Base-by-base conservation (phyloP, 2,797 vertebrate genomes). In the Manis crassicaudata region DNA sequence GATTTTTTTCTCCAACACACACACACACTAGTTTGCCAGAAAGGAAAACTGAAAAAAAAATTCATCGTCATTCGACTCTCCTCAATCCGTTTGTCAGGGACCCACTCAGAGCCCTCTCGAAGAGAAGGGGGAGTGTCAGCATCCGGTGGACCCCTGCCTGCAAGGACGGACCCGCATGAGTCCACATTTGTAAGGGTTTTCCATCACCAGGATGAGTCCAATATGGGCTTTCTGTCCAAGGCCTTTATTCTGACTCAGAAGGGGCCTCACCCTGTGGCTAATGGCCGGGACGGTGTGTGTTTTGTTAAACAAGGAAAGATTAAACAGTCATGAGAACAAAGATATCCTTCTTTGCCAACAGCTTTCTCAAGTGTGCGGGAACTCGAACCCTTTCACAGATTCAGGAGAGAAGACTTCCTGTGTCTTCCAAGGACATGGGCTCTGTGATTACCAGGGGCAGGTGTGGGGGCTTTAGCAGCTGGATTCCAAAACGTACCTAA, bases 1-100 rank as follows among this genome's bases (percentile, higher is more conserved):
- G 73, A 23, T 80, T 25, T 72, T 90, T 88, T 91, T 46, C 67
- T 95, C 14, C 67, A 97, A 63, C 14, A 82, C 7, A 70, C 18
- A 70, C 18, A 81, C n/a, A 14, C 2, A 77, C 4, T 35, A 3
- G 14, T 7, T 91, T 29, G 5, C 32, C 37, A 35, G 4, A n/a
- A 92, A 83, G 18, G 27, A 58, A 93, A 84, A 60, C 0, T 65
- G 35, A 72, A 27, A 50, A 67, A 58, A 18, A 37, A 40, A 52
- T 3, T 85, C 20, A 90, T 67, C 92, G 37, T 54, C 58, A 75
- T 35, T 65, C 77, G 18, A 76, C 46, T 88, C 7, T 63, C 29
- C 16, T 50, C 73, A 96, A 62, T 81, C 7, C 25, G 73, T n/a
- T 7, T 76, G 32, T 94, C 70, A 94, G 43, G 7, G 56, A 77